Evolutionary conservation across 1,140 invertebrate species (phyloP).

Genomic region (Bursaphelenchus mucronatus): DNA sequence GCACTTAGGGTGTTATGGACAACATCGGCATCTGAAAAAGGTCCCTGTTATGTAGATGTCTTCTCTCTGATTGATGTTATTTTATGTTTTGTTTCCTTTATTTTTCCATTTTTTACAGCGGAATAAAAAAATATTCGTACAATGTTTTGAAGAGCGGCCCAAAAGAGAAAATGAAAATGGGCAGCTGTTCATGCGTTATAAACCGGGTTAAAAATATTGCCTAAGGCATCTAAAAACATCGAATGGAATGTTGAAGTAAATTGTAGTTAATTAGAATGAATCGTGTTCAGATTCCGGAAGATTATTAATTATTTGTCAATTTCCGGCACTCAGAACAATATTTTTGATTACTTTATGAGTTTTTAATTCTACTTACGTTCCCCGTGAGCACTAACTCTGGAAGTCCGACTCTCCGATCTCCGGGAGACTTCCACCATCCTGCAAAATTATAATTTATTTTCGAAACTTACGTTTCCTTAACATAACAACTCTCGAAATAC

Average conservation of each 20-base stretch:
- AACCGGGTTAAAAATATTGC: background rate
- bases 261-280: background rate
- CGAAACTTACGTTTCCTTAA: too few species aligned
- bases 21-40: slow-evolving; percentile 52
- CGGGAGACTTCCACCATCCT: slow-evolving; percentile 32
- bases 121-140: too few species aligned
- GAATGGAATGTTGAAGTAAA: too few species aligned
- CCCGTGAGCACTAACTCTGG: slow-evolving; percentile 27
- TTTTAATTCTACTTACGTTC: slow-evolving; percentile 36
- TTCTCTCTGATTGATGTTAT: too few species aligned
- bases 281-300: background rate
- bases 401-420: slow-evolving; percentile 42
- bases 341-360: slow-evolving; percentile 8
- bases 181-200: background rate
- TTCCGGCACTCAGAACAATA: background rate
- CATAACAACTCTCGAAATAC: too few species aligned
- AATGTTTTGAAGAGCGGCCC: too few species aligned
- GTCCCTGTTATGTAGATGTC: background rate
- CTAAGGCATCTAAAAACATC: too few species aligned
- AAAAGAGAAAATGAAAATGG: too few species aligned
- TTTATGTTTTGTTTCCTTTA: too few species aligned
- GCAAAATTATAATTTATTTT: slow-evolving; percentile 14
- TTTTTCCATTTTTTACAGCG: too few species aligned
- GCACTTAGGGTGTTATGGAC: slow-evolving; percentile 53
- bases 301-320: background rate